Evolutionary conservation across 2,888 invertebrate species (phyloP), one percentile per base, ranked within the genome.

Genomic region (Gisinianus flammeolus): DNA sequence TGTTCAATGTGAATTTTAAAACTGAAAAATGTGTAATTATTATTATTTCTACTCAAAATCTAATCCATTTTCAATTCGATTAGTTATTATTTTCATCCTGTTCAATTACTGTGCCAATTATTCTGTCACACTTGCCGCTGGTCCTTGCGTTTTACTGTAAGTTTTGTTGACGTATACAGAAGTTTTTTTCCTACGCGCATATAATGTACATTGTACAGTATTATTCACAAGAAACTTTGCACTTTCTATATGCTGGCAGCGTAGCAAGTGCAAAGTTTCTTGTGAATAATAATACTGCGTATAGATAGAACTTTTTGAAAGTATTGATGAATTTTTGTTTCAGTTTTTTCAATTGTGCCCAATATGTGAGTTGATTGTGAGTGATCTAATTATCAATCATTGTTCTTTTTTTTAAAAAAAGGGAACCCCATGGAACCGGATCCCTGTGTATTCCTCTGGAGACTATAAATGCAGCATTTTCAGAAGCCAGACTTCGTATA

Each of bases 91-190:
- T 64, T 64, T 8, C 4, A 24, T 64, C 26, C 22, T 54, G 16
- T 64, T 66, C 6, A 6, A 35, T 33, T 68, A 28, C 35, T 31
- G 35, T 68, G n/a, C 12, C 31, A 28, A 66, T n/a, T 16, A 33
- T 33, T 35, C 16, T 35, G 12, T 10, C 6, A 31, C 35, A 6
- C 31, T n/a, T 19, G 77, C 66, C 10, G 24, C 75, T 22, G 82
- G 80, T n/a, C 81, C 82, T 12, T 81, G 82, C 71, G 79, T 81
- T 35, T 54, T 80, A 10, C 26, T 82, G 82, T 82, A 69, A 80
- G 80, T 79, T 69, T 26, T 12, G 12, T 35, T 35, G 35, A 8
- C 12, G 5, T 35, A 5, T 35, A 35, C 12, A 5, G 26, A 24
- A 24, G 10, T 3, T 4, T 62, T 24, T 62, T 22, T 62, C 12